Evolutionary conservation across 2,113 vertebrate genomes (phyloP).

Genomic region (Gracilinanus agilis): DNA sequence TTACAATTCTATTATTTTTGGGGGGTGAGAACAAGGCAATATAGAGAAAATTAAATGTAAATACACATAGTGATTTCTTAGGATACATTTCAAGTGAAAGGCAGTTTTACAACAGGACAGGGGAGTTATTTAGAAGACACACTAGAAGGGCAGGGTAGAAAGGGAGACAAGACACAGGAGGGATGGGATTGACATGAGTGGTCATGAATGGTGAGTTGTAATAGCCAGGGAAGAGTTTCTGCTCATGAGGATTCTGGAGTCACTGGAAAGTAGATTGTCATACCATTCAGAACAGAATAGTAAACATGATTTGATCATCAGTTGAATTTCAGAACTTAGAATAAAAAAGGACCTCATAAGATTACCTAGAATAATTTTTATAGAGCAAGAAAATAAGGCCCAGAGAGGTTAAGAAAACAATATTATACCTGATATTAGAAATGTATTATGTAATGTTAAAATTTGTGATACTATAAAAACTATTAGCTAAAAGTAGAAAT

Average conservation of each 20-base stretch:
- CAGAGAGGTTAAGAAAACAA: constrained; percentile 57
- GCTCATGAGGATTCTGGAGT: not conserved
- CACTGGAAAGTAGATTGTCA: not conserved
- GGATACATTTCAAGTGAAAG: not conserved
- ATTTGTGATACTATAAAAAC: too few species aligned
- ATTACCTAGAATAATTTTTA: not conserved
- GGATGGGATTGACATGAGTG: not conserved
- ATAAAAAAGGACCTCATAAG: not conserved
- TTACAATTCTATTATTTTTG: not conserved
- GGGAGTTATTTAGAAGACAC: not conserved
- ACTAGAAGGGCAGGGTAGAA: not conserved
- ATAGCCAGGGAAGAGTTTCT: not conserved
- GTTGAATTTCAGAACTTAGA: not conserved
- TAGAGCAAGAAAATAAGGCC: not conserved
- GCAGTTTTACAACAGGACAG: not conserved
- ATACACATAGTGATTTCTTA: not conserved
- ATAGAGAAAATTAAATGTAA: not conserved
- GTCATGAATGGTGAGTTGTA: not conserved
- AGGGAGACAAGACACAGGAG: not conserved
- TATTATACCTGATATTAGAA: not conserved
- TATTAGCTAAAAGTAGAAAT: too few species aligned
- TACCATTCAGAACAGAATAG: not conserved
- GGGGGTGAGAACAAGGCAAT: not conserved
- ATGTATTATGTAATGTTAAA: not conserved
- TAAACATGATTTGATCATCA: not conserved